Conservation (phyloP, 2,888 invertebrate species). For the Mesorhabditis sp. region DNA sequence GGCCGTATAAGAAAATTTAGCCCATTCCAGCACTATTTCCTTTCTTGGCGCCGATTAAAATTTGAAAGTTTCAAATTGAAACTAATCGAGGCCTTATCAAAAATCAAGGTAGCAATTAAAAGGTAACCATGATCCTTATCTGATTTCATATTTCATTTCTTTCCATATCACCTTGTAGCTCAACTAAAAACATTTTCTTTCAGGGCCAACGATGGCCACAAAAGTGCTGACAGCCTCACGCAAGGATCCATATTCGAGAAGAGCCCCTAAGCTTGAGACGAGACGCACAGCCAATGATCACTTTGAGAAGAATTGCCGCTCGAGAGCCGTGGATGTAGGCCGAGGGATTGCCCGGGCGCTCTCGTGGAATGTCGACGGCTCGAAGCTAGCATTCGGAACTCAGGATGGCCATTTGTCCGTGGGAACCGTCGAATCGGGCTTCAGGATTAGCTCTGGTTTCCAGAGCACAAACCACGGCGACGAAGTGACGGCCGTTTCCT, state of each 20-base stretch:
- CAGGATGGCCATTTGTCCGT: not conserved
- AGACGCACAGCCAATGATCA: not conserved
- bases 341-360: not conserved
- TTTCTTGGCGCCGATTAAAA: too few relatives aligned
- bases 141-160: not conserved
- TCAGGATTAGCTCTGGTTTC: not conserved
- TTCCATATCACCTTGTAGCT: too few relatives aligned
- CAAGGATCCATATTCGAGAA: not conserved
- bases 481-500: not conserved
- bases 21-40: too few relatives aligned
- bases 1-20: too few relatives aligned
- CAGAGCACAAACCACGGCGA: slow-evolving; percentile 6
- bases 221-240: not conserved
- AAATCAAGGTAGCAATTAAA: too few relatives aligned
- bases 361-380: not conserved
- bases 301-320: not conserved
- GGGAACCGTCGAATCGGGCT: not conserved
- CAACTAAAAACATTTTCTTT: not conserved
- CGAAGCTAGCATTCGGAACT: slow-evolving; percentile 1
- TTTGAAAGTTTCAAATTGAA: too few relatives aligned
- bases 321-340: not conserved
- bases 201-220: not conserved
- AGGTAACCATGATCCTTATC: not conserved
- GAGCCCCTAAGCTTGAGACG: not conserved
- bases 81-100: too few relatives aligned